Evolutionary conservation across 2,113 vertebrate species (phyloP).

Genomic region (Todiramphus saurophagus): DNA sequence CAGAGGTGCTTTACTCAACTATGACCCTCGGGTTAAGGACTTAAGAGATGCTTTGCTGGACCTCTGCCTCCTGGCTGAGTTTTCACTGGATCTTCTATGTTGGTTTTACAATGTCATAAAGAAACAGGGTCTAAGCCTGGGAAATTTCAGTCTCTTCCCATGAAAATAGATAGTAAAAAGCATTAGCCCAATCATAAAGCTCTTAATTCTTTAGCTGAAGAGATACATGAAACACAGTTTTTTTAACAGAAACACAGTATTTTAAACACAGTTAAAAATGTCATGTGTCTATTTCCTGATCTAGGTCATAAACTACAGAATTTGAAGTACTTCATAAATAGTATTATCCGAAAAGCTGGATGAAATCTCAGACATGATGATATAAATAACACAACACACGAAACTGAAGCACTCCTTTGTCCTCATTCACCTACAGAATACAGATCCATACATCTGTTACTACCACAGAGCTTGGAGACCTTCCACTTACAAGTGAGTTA

Average conservation of each 20-base stretch:
- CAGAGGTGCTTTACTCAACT: not conserved
- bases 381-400: constrained; percentile 12
- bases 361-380: not conserved
- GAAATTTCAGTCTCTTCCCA: not conserved
- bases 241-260: too few species aligned
- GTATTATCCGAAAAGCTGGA: not conserved
- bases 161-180: not conserved
- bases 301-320: constrained; percentile 12
- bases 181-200: not conserved
- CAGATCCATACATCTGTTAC: not conserved
- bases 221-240: not conserved
- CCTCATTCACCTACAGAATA: not conserved
- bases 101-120: constrained; percentile 8
- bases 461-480: not conserved
- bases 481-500: not conserved
- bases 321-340: constrained; percentile 25
- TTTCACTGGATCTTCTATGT: not conserved
- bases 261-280: constrained; percentile 9
- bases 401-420: not conserved
- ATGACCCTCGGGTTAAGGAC: not conserved
- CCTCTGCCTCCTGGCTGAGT: not conserved
- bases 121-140: not conserved
- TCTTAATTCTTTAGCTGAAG: constrained; percentile 24
- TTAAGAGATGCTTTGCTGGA: not conserved
- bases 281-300: not conserved